A percentile compares a stretch with the other conserved stretches of the same genome.
These are phyloP conservation scores for Myopa tessellatipennis DNA, from an alignment of 2,888 invertebrate genomes.

Conservation along the genomic window DNA sequence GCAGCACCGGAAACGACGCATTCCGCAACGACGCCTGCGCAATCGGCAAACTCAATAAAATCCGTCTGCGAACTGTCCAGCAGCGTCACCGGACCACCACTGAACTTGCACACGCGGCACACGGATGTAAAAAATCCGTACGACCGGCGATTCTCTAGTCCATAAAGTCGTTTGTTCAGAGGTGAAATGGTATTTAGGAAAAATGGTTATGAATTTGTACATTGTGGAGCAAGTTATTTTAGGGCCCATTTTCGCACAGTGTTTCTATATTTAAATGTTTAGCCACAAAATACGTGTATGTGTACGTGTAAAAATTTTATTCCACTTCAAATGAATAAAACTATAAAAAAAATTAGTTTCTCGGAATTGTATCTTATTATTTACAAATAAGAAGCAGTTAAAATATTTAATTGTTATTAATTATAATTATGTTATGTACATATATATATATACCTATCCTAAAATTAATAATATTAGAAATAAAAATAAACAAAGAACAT, in stretches of 20 bases:
- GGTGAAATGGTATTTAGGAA: conserved; percentile 15
- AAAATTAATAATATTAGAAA: conserved; percentile 27
- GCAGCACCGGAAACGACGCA: conserved; percentile 41
- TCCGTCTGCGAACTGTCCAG: conserved; percentile 71
- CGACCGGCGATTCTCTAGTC: conserved; percentile 64
- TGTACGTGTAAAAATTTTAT: conserved; percentile 30
- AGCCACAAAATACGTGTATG: background rate
- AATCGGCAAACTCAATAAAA: conserved; percentile 61
- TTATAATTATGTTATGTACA: conserved; percentile 37
- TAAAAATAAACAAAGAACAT: conserved; percentile 22
- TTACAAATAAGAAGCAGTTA: conserved; percentile 27
- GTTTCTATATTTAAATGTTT: conserved; percentile 8
- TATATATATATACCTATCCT: conserved; percentile 31
- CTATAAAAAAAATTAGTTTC: conserved; percentile 10
- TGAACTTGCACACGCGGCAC: conserved; percentile 73
- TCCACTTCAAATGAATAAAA: conserved; percentile 18
- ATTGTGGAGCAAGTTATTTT: background rate
- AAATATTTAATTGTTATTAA: conserved; percentile 37
- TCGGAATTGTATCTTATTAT: conserved; percentile 22
- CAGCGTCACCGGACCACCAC: conserved; percentile 70
- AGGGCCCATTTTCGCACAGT: conserved; percentile 9
- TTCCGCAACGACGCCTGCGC: conserved; percentile 39
- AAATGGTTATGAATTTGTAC: background rate
- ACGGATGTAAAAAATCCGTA: conserved; percentile 65
- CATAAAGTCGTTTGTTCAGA: conserved; percentile 50